A percentile compares a stretch with the other conserved stretches of the same genome.
Evolutionary conservation across 2,113 vertebrate genomes (phyloP).

Genomic region (Oryzias melastigma): DNA sequence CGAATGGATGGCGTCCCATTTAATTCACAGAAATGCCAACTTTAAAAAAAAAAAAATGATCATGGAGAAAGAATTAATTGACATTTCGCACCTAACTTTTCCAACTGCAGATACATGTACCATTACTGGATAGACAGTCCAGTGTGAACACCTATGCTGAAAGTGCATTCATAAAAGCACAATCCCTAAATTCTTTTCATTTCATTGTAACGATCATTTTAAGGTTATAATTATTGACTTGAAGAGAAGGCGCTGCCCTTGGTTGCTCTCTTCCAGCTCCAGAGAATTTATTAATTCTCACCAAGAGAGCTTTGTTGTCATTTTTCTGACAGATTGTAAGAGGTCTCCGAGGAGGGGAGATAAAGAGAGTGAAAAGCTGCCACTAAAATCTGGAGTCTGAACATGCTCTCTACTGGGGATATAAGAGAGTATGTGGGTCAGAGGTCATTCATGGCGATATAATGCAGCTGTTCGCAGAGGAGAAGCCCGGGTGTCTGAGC

Average conservation of each 20-base stretch:
- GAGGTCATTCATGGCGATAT: constrained; percentile 45
- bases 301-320: background rate
- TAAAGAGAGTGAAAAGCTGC: constrained; percentile 18
- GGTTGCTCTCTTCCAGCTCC: constrained; percentile 5
- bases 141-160: no score
- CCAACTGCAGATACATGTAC: no score
- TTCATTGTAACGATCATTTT: background rate
- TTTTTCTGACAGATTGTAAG: constrained; percentile 7
- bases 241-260: background rate
- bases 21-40: no score
- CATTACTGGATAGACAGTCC: no score
- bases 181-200: background rate
- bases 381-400: constrained; percentile 42
- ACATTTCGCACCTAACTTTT: no score
- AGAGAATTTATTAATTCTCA: constrained; percentile 21
- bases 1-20: no score
- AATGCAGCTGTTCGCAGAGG: constrained; percentile 51
- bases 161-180: no score
- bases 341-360: constrained; percentile 6
- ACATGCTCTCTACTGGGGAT: constrained; percentile 25
- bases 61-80: no score
- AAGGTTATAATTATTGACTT: background rate
- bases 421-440: constrained; percentile 29
- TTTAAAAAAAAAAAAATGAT: no score
- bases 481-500: constrained; percentile 34